Evolutionary conservation across 2,113 vertebrate genomes (phyloP), one percentile per base, ranked within the genome.

Genomic region (Typhlomys cinereus): DNA sequence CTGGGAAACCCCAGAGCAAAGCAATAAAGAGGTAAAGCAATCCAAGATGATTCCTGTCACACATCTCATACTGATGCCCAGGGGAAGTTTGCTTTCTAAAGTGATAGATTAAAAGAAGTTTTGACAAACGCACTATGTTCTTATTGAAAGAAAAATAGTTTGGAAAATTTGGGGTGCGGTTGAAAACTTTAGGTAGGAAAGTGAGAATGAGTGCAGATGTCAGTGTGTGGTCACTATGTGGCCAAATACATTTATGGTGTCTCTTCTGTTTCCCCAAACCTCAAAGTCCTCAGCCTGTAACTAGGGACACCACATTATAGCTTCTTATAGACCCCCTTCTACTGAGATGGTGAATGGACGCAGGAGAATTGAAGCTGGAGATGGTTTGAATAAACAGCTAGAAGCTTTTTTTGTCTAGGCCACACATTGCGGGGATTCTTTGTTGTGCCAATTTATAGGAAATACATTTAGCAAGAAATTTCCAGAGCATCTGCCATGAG

Each of bases 31-130:
- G n/a, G n/a, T n/a, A n/a, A n/a, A n/a, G n/a, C n/a, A n/a, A n/a
- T n/a, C n/a, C n/a, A n/a, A n/a, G n/a, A n/a, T n/a, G n/a, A n/a
- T n/a, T 86, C 88, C 54, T 64, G 70, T 17, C 57, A 44, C 71
- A 75, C 59, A 80, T 80, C 50, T 83, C 73, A 61, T 66, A 48
- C 44, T 39, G 25, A 34, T 59, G 27, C 14, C 84, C n/a, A 3
- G 9, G 70, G 62, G 70, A 85, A 74, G 39, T 21, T 85, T 57
- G 57, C 23, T 78, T 44, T 90, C 44, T 89, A 46, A 91, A 91
- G 64, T 41, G 46, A 85, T 70, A n/a, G n/a, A n/a, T n/a, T n/a
- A n/a, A 90, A 70, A 73, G 21, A 88, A 10, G 15, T 74, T 83
- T 92, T 41, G 54, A 90, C 36, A 39, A 54, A 48, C 73, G 48